Evolutionary conservation across 2,113 vertebrate genomes (phyloP), one percentile per base, ranked within the genome.

Genomic region (Pelmatolapia mariae): DNA sequence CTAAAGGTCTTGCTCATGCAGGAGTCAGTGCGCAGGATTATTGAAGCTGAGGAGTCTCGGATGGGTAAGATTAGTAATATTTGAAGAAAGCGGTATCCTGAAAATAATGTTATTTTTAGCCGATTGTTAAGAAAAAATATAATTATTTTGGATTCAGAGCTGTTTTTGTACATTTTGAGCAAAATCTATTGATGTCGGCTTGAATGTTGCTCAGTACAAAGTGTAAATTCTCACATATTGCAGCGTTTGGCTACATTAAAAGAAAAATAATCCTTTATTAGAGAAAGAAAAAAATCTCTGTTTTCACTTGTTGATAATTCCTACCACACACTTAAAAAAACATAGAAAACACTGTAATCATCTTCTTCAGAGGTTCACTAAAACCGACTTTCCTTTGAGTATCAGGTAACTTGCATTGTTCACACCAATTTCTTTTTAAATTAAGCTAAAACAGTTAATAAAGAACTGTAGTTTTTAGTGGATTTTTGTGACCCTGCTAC

Each of bases 1-100:
- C 53, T 81, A 31, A 93, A 99, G 99, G 97, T 99, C 43, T 96
- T 98, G 91, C 93, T 99, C 92, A 99, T 99, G 99, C 98, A 99
- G 82, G 99, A 99, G 89, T 99, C 98, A 50, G 98, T 99, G 86
- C 97, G 98, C 80, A 97, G 99, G 89, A 99, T 99, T 78, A 98
- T 99, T 52, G 99, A 99, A 94, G 96, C 98, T 0, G 99, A 99
- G 89, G 99, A 99, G 91, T 98, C 98, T 38, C 97, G 92, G 95
- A 97, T 99, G 98, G 99, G 99, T 99, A 96, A 97, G 95, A 89
- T 83, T 33, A 47, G 50, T 85, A 36, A 87, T 84, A 52, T 86
- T 43, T 81, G 10, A 85, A 76, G 19, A 47, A 78, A 33, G 8
- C 81, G 26, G 47, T 59, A 81, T 82, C 19, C n/a, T 18, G 16